These are phyloP conservation scores for Agrochola litura DNA, from an alignment of 2,888 invertebrate genomes.

Conservation along the genomic window DNA sequence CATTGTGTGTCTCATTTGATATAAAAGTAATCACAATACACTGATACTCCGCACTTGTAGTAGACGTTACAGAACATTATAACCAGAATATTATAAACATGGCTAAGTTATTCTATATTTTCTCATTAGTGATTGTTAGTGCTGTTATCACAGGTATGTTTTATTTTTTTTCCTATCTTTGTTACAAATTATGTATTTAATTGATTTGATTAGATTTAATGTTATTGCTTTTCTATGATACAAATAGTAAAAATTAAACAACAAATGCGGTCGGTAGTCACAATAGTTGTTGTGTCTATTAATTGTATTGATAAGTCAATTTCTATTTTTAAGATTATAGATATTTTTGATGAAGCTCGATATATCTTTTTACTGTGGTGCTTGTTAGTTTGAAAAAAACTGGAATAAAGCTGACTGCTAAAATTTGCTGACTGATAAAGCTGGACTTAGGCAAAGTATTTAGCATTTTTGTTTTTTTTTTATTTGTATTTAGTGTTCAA, in stretches of 20 bases:
- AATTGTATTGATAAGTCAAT: background rate
- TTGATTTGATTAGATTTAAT: background rate
- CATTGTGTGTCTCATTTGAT: constrained; percentile 23
- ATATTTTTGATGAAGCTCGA: background rate
- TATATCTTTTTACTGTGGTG: background rate
- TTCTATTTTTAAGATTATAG: background rate
- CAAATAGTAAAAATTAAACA: background rate
- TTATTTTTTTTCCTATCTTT: background rate
- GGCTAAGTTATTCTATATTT: constrained; percentile 30
- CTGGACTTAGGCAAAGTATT: background rate
- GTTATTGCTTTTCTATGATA: background rate
- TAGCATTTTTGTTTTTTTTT: too few species aligned
- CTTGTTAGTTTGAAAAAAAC: too few species aligned
- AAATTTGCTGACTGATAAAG: too few species aligned
- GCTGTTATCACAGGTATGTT: constrained; percentile 33
- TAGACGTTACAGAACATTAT: background rate
- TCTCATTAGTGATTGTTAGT: constrained; percentile 32
- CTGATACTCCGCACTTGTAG: constrained; percentile 31
- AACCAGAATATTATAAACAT: constrained; percentile 22
- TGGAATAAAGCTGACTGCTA: too few species aligned
- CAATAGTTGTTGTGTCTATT: too few species aligned
- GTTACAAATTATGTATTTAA: too few species aligned
- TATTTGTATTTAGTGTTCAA: too few species aligned
- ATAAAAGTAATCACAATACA: constrained; percentile 58
- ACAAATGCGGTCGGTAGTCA: background rate